Evolutionary conservation across 2,888 invertebrate genomes (phyloP), one percentile per base, ranked within the genome.

Genomic region (Drosophila mulleri): DNA sequence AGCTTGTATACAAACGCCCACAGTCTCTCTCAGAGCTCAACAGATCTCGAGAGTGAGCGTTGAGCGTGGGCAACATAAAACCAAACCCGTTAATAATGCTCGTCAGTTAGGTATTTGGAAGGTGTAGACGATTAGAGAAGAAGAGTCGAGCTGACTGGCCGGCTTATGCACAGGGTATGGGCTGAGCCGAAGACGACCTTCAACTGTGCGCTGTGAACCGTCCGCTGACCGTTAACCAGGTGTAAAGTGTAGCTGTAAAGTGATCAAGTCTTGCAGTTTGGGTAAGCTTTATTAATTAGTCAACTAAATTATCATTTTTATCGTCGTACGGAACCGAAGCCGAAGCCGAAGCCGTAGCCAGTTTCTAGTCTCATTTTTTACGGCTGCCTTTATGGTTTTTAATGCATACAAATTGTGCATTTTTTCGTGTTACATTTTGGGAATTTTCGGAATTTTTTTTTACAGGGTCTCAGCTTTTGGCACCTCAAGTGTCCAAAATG

Each of bases 401-500:
- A 23, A 53, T 62, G 63, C 29, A 5, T 16, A 18, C 59, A 60
- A 65, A 37, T 52, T 37, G 29, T 42, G 29, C 53, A 47, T 59
- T 23, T 64, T 69, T 63, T 60, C 68, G 67, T 71, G 23, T 47
- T 60, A 41, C 37, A 18, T 52, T 50, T 59, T 47, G 14, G 18
- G 26, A 48, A 29, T 59, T 50, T 60, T 75, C 42, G 65, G 42
- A 26, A 26, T 26, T 26, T 26, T 26, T 26, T 26, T 26, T 6
- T 0, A 53, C 75, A 67, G 72, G 84, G 78, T 62, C 82, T 66
- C 16, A 53, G 59, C 26, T 48, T 35, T 83, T 82, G 77, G 63
- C 82, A 68, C 66, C 11, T 54, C 32, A 50, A n/a, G 29, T n/a
- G 29, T 6, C 26, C 8, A 9, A 26, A 29, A 9, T 53, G 45